These are phyloP conservation scores for Petrocephalus microphthalmus DNA, from an alignment of 2,113 vertebrate genomes.

Conservation along the genomic window DNA sequence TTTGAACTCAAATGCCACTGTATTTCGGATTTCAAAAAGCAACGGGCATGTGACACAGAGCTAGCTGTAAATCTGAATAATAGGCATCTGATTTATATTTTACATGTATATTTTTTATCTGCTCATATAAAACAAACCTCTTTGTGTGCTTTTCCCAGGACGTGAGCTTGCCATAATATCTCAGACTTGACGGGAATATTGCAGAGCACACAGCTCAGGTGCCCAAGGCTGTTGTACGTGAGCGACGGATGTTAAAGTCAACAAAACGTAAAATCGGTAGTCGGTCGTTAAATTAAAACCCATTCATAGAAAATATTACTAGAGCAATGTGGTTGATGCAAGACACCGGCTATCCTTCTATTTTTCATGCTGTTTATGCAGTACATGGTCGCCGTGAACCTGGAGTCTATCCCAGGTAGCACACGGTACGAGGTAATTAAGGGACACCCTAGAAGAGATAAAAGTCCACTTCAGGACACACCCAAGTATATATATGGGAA, in stretches of 20 bases:
- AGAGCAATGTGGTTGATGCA: not conserved
- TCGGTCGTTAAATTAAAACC: not conserved
- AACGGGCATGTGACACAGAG: not conserved
- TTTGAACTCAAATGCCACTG: not conserved
- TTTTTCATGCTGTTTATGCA: not conserved
- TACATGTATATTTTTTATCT: not conserved
- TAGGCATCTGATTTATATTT: not conserved
- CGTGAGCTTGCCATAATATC: conserved; percentile 84
- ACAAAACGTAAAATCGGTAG: not conserved
- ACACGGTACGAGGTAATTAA: not conserved
- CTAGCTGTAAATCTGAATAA: not conserved
- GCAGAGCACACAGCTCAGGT: conserved; percentile 79
- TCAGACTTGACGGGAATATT: conserved; percentile 77
- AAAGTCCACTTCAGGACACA: not conserved
- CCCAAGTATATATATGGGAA: not conserved
- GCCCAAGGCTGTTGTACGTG: conserved; percentile 81
- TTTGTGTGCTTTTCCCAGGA: conserved; percentile 83
- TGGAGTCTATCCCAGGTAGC: not conserved
- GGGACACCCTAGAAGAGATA: not conserved
- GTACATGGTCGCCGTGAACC: not conserved
- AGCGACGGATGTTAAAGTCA: conserved; percentile 41
- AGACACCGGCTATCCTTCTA: not conserved
- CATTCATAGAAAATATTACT: not conserved
- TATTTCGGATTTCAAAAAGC: not conserved
- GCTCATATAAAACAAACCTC: conserved; percentile 55